Base-by-base conservation (phyloP, 2,797 vertebrate genomes). In the Hylomyscus alleni region DNA sequence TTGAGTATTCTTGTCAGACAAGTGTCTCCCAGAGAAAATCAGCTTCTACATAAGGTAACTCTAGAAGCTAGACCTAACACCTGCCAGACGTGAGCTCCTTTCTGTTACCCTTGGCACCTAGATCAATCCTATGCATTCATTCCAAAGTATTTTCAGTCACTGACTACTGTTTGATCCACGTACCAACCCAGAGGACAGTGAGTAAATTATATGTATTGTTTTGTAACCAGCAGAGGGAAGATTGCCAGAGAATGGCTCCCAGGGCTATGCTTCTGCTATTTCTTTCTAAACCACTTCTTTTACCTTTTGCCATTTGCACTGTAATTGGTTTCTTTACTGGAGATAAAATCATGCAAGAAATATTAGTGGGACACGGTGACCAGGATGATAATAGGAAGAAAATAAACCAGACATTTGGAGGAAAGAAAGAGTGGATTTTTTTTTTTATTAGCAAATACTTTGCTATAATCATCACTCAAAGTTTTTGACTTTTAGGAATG, bases 1-100 rank as follows among this genome's bases (percentile, higher is more conserved):
- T 65, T 9, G 22, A 78, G 90, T 75, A 44, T 90, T 85, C 73
- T 91, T 94, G 56, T 84, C 76, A 80, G 50, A 92, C 17, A 84
- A 87, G 26, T 37, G 0, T 94, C 62, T 95, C 85, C 85, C 24
- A 9, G 10, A 80, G 40, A 88, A 62, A 96, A 81, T 84, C 37
- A 91, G 20, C 15, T 81, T 90, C 62, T 50, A 83, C 62, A 84
- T 17, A 22, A 91, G 3, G 1, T 47, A 73, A 86, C 37, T 93
- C 34, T 95, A 78, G 77, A 86, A 84, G 22, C 17, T 76, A 75
- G 31, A 83, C n/a, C 5, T 62, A 90, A 92, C 78, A 93, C 15
- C 29, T 86, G 54, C 4, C 26, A 80, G 44, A 83, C 0, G 7
- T 60, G 56, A 87, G 69, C 62, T 9, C 3, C 22, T 96, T 93